Evolutionary conservation across 2,113 vertebrate genomes (phyloP).

Genomic region (Oreocharis arfaki): DNA sequence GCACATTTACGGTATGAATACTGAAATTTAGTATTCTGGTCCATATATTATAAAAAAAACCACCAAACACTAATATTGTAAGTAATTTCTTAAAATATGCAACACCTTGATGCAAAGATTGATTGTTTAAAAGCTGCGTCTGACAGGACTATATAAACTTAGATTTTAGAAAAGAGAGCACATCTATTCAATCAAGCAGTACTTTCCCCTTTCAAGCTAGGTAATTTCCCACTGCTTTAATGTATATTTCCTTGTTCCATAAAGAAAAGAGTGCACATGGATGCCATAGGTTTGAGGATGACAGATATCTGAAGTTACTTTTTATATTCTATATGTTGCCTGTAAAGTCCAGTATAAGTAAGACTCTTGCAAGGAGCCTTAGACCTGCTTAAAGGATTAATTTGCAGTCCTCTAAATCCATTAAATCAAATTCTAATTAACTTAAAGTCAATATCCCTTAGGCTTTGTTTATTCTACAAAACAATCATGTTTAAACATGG

Average conservation of each 20-base stretch:
- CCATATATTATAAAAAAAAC: background rate
- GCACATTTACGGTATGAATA: background rate
- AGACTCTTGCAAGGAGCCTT: background rate
- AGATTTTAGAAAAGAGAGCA: background rate
- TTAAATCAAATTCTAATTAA: conserved; percentile 45
- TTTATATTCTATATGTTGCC: background rate
- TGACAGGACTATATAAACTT: background rate
- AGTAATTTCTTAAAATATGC: background rate
- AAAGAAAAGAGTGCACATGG: background rate
- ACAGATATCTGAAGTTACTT: background rate
- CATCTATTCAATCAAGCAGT: background rate
- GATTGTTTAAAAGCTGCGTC: background rate
- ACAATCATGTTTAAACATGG: conserved; percentile 6
- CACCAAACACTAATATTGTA: background rate
- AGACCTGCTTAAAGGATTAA: background rate
- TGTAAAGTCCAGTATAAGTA: background rate
- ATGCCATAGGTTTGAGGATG: background rate
- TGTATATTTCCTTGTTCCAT: background rate
- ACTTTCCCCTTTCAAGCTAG: background rate
- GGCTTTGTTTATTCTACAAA: conserved; percentile 26
- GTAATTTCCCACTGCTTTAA: background rate
- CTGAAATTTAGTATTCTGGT: background rate
- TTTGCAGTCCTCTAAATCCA: conserved; percentile 3
- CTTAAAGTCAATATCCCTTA: conserved; percentile 13
- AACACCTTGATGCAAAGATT: background rate